Conservation (phyloP, 2,113 vertebrate species). For the Choloepus hoffmanni region DNA sequence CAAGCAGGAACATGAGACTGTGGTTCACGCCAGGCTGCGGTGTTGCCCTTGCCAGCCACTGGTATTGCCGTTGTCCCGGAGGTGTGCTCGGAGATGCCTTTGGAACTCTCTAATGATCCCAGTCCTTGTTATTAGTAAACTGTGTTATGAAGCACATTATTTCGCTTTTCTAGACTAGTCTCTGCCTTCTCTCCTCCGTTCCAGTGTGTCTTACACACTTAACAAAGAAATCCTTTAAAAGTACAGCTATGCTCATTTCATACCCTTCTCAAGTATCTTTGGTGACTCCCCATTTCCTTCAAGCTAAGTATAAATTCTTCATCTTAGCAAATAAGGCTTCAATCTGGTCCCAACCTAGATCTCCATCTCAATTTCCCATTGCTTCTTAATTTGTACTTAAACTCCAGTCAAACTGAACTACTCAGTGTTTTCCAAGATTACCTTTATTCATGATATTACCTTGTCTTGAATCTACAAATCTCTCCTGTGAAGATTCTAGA, state of each 20-base stretch:
- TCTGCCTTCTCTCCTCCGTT: background rate
- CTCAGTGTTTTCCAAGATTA: background rate
- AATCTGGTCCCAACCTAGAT: background rate
- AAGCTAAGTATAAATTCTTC: background rate
- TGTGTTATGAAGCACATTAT: background rate
- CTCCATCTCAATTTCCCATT: background rate
- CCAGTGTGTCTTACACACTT: background rate
- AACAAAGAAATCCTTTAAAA: conserved; percentile 19
- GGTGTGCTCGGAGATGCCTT: background rate
- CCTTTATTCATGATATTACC: background rate
- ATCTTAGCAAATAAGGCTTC: background rate
- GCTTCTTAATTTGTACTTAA: background rate
- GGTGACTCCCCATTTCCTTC: background rate
- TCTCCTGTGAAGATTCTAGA: background rate
- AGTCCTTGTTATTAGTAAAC: background rate
- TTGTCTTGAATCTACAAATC: background rate
- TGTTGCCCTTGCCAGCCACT: background rate
- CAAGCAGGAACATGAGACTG: background rate
- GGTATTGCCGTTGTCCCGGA: background rate
- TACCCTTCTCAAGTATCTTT: background rate
- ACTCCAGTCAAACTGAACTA: background rate
- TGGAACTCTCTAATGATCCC: background rate
- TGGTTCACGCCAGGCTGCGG: background rate
- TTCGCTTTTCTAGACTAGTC: background rate
- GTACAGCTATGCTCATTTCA: background rate